Evolutionary conservation across 35 echinoderm and acorn worm genomes (phyloP), one percentile per base, ranked within the genome.

Genomic region (Ophiothrix spiculata): DNA sequence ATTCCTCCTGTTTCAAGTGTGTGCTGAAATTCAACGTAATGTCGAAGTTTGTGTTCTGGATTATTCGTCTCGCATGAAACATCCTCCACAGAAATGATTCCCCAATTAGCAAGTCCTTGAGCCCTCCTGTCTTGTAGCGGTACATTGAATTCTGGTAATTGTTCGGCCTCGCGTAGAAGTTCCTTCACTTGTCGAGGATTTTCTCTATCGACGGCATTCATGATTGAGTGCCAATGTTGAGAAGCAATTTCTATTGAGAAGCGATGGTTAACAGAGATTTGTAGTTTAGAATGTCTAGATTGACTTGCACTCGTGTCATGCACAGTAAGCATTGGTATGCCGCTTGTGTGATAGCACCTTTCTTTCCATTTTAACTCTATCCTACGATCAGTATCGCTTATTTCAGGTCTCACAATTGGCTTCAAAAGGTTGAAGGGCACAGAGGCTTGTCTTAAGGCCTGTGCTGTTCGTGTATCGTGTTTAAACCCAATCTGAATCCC

Each of bases 301-400:
- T n/a, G n/a, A n/a, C n/a, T n/a, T n/a, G n/a, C n/a, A n/a, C n/a
- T n/a, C n/a, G n/a, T n/a, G n/a, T n/a, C n/a, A n/a, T n/a, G n/a
- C n/a, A n/a, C n/a, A n/a, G n/a, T n/a, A n/a, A n/a, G n/a, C n/a
- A n/a, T n/a, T n/a, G n/a, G n/a, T n/a, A n/a, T n/a, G n/a, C n/a
- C n/a, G n/a, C n/a, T n/a, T n/a, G n/a, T n/a, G n/a, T n/a, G n/a
- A 87, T 97, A 93, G 39, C 92, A 79, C 28, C 87, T 45, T 39
- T 86, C 77, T 56, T 93, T 90, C 86, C 92, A 97, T 39, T 56
- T 45, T n/a, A 97, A 32, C 21, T 42, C 33, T 11, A 93, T 63
- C 8, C 64, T 37, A 39, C 54, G 41, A 0, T 36, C 64, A 64
- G 33, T 84, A 16, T 88, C 84, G 0, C 75, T 40, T 36, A 81